Conservation (phyloP, 2,113 vertebrate species). For the Alligator mississippiensis region DNA sequence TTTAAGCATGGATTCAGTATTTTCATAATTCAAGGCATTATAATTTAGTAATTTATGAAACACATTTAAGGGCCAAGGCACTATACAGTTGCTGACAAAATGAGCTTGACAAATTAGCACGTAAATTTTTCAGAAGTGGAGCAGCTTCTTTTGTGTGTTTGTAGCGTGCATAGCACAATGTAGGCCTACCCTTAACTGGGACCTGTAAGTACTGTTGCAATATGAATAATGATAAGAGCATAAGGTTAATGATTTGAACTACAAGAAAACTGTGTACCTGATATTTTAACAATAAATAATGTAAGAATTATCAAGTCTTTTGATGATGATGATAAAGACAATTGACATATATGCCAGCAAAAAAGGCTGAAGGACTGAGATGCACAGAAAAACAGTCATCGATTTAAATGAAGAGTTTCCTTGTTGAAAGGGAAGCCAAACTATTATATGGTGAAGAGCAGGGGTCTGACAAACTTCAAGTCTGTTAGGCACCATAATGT, state of each 20-base stretch:
- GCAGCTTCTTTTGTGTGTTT: background rate
- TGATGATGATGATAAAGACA: background rate
- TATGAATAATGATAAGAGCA: background rate
- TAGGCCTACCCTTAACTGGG: background rate
- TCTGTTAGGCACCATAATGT: background rate
- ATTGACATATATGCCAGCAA: background rate
- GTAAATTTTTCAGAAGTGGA: background rate
- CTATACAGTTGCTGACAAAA: background rate
- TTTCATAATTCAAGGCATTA: background rate
- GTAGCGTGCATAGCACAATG: background rate
- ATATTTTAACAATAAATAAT: background rate
- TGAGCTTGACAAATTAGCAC: background rate
- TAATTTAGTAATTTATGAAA: background rate
- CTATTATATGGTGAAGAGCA: background rate
- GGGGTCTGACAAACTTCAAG: accelerated
- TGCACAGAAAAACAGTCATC: background rate
- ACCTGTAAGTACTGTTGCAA: background rate
- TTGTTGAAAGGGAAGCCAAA: background rate
- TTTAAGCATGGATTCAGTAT: background rate
- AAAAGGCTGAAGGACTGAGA: background rate
- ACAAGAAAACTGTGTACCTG: background rate
- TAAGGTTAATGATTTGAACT: background rate
- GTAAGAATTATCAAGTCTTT: background rate
- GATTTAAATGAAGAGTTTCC: background rate
- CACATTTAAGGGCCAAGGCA: background rate